Evolutionary conservation across 2,797 vertebrate genomes (phyloP), one percentile per base, ranked within the genome.

Genomic region (Vipera latastei): DNA sequence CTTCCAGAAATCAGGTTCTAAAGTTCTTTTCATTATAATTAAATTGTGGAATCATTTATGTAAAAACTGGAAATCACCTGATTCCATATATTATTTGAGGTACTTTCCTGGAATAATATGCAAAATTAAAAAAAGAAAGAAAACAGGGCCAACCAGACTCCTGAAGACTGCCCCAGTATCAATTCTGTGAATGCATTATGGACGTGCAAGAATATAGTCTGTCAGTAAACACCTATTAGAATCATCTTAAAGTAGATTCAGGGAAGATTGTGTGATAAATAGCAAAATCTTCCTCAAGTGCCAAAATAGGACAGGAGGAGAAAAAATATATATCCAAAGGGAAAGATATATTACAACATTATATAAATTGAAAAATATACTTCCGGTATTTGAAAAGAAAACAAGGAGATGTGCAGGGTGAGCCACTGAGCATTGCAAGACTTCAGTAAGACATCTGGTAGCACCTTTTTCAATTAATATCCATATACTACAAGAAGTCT

Each of bases 1-100:
- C 51, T 86, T 95, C 92, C 93, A 95, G 78, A 85, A 59, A 32
- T 93, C 89, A 92, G 89, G 69, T 63, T 86, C 92, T 90, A 95
- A 90, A 65, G 59, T 60, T 60, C 28, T 60, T 83, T 61, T 57
- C 53, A 6, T 56, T 69, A 25, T 44, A n/a, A 88, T 92, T 51
- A 92, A 55, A 73, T 44, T 7, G n/a, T 48, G 55, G 11, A 18
- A 44, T 56, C 26, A n/a, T 59, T 48, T 73, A 51, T 53, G 63
- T 65, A 44, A 3, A 78, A n/a, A 51, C 83, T 28, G 61, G 60
- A 89, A 25, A 20, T 5, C 20, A 86, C 48, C 55, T 69, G 20
- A 65, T 86, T 86, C 26, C 28, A 22, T 61, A 38, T 73, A 48
- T 60, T 9, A 32, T 51, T 89, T 25, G 4, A 86, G 32, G 38